phyloP scores from a whole-genome alignment of 2,888 invertebrate genomes.

The Melanotus villosus region DNA sequence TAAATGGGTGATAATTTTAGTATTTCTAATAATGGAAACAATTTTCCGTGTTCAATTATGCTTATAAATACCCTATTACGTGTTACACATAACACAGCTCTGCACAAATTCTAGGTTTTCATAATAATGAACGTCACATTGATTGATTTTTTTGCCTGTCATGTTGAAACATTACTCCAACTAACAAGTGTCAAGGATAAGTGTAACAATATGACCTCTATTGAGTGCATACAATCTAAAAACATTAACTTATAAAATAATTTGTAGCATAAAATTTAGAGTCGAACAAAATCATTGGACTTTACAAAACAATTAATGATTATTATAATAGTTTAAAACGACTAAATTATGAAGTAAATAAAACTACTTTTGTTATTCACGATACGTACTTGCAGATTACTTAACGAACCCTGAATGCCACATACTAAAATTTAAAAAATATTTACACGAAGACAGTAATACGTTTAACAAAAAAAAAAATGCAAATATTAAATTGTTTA shows the following conservation, averaged over 20 bases:
- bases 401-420: constrained; percentile 61
- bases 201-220: constrained; percentile 38
- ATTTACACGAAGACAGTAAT: constrained; percentile 29
- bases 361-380: constrained; percentile 47
- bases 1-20: constrained; percentile 36
- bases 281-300: constrained; percentile 58
- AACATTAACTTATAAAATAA: constrained; percentile 45
- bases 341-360: constrained; percentile 48
- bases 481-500: constrained; percentile 20
- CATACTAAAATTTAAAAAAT: constrained; percentile 47
- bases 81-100: constrained; percentile 40
- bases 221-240: constrained; percentile 42
- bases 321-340: constrained; percentile 40
- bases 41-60: constrained; percentile 37
- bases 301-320: constrained; percentile 48
- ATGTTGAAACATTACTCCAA: constrained; percentile 42
- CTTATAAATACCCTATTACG: constrained; percentile 40
- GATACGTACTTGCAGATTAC: constrained; percentile 46
- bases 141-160: constrained; percentile 33
- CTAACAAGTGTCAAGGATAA: constrained; percentile 39
- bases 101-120: constrained; percentile 38
- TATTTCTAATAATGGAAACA: constrained; percentile 40
- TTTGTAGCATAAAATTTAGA: constrained; percentile 54
- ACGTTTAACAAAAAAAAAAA: constrained; percentile 22
- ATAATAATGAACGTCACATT: constrained; percentile 36